Evolutionary conservation across 2,888 invertebrate genomes (phyloP).

Genomic region (Auanema freiburgensis): DNA sequence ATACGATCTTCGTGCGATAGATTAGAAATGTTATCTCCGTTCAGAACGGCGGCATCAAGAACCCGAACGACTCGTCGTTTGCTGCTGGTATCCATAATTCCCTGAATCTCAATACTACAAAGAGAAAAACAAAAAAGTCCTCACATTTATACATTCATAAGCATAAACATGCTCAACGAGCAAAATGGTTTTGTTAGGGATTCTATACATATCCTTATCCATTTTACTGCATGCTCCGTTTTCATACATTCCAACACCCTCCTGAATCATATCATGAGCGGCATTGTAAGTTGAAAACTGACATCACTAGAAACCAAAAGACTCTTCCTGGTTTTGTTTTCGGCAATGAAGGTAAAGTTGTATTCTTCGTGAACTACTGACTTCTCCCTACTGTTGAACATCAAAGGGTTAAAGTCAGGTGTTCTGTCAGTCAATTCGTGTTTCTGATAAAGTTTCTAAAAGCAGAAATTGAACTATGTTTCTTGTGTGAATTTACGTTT

Average conservation of each 20-base stretch:
- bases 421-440: no score
- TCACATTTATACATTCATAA: neutral
- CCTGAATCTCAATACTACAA: conserved; percentile 1
- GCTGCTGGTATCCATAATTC: neutral
- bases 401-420: no score
- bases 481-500: no score
- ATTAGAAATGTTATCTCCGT: conserved; percentile 53
- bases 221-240: no score
- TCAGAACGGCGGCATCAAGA: conserved; percentile 55
- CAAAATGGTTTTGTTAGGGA: conserved; percentile 42
- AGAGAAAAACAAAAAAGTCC: neutral
- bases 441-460: no score
- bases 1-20: conserved; percentile 42
- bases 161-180: conserved; percentile 28
- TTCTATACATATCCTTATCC: conserved; percentile 17
- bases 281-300: conserved; percentile 1
- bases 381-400: conserved; percentile 10
- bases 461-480: no score
- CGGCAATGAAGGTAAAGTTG: conserved; percentile 18
- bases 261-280: no score
- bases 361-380: conserved; percentile 24
- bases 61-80: conserved; percentile 43
- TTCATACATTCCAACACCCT: no score
- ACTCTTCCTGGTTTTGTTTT: conserved; percentile 12
- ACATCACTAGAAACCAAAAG: conserved; percentile 21